These are phyloP conservation scores for Acanthornis magna DNA, from an alignment of 2,797 vertebrate genomes.

Conservation along the genomic window DNA sequence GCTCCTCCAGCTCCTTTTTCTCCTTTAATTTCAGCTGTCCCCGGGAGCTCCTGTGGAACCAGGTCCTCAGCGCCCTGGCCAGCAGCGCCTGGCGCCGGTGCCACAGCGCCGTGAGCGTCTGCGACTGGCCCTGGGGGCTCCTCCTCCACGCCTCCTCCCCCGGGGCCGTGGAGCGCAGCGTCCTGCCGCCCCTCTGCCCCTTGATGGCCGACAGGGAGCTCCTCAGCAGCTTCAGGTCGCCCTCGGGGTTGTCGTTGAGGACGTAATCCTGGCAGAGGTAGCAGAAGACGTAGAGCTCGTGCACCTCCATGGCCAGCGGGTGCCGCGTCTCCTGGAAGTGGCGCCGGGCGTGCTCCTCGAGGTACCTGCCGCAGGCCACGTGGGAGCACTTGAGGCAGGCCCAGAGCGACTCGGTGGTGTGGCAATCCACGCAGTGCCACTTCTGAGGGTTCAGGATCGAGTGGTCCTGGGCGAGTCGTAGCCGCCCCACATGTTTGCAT, in stretches of 20 bases:
- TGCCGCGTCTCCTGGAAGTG: constrained; percentile 92
- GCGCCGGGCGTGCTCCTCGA: constrained; percentile 92
- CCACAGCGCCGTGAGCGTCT: constrained; percentile 89
- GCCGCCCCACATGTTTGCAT: constrained; percentile 97
- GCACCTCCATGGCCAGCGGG: constrained; percentile 95
- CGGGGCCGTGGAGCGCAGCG: constrained; percentile 84
- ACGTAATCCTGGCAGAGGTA: constrained; percentile 96
- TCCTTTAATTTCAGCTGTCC: constrained; percentile 81
- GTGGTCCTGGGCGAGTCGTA: constrained; percentile 95
- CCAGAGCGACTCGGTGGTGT: constrained; percentile 94
- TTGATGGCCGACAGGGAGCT: constrained; percentile 89
- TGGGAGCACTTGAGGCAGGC: constrained; percentile 98
- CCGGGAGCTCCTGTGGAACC: constrained; percentile 82
- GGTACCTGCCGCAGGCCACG: constrained; percentile 93
- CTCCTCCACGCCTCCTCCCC: constrained; percentile 60
- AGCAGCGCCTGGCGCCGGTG: constrained; percentile 90
- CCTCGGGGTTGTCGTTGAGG: constrained; percentile 95
- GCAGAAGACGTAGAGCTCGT: constrained; percentile 95
- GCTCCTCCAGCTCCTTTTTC: constrained; percentile 79
- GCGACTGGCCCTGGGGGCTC: constrained; percentile 78
- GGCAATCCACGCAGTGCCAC: constrained; percentile 93
- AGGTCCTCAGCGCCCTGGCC: constrained; percentile 80
- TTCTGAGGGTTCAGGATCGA: constrained; percentile 98
- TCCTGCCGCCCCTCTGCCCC: constrained; percentile 82
- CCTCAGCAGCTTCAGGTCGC: constrained; percentile 93